Percentiles rank a stretch among this genome's conserved stretches.
phyloP scores from a whole-genome alignment of 2,113 vertebrate genomes.

The Siphamia tubifer region DNA sequence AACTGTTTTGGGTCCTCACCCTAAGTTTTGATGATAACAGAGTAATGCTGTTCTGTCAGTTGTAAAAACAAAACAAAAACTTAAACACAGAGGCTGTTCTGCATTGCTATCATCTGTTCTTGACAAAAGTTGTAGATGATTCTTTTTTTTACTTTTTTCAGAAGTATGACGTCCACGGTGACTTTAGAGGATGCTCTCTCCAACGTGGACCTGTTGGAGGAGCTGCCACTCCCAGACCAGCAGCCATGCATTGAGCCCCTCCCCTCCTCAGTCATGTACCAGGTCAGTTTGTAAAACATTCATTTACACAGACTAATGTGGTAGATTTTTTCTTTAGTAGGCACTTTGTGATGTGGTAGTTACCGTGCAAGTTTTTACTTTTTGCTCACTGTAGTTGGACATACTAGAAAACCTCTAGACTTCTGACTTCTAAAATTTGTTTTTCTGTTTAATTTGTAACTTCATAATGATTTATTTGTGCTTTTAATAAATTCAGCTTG shows the following conservation, averaged over 20 bases:
- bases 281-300: conserved; percentile 76
- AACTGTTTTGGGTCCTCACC: too few relatives aligned
- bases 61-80: too few relatives aligned
- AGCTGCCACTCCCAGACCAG: conserved; percentile 94
- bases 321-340: not conserved
- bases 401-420: too few relatives aligned
- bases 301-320: not conserved
- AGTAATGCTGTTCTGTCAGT: too few relatives aligned
- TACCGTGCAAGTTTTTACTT: not conserved
- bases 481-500: too few relatives aligned
- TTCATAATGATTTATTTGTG: too few relatives aligned
- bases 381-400: too few relatives aligned
- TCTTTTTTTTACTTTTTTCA: not conserved
- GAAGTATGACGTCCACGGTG: conserved; percentile 91
- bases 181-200: conserved; percentile 96
- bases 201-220: conserved; percentile 98
- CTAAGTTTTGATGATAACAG: too few relatives aligned
- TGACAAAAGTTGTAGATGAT: not conserved
- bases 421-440: too few relatives aligned
- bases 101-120: not conserved
- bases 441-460: too few relatives aligned
- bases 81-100: not conserved
- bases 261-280: conserved; percentile 93
- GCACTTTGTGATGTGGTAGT: not conserved
- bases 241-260: conserved; percentile 97